phyloP scores from a whole-genome alignment of 2,113 vertebrate genomes.

The Myanophis thanlyinensis region DNA sequence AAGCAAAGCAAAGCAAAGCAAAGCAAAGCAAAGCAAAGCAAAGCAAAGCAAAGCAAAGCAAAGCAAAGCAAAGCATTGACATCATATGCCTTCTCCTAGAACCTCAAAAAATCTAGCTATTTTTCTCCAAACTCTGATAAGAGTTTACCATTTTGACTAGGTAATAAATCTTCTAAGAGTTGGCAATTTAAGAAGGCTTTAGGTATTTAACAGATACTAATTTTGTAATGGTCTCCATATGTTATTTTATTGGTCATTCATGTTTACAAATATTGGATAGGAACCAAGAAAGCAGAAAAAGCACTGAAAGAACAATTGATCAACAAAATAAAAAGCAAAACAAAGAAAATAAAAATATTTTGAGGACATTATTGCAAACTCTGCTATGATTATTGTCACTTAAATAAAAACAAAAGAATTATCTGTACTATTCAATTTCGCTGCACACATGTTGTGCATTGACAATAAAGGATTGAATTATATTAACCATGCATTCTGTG shows the following conservation, averaged over 20 bases:
- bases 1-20: no score
- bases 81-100: neutral
- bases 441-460: no score
- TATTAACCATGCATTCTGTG: neutral
- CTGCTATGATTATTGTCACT: neutral
- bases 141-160: neutral
- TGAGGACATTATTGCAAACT: neutral
- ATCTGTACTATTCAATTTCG: no score
- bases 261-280: neutral
- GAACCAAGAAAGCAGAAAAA: neutral
- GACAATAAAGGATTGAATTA: no score
- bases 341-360: neutral
- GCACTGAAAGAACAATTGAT: neutral
- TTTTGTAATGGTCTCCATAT: neutral
- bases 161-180: neutral
- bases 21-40: no score
- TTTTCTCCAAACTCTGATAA: neutral
- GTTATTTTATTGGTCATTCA: neutral
- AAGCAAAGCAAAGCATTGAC: neutral
- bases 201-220: neutral
- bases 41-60: no score
- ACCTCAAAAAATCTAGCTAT: neutral
- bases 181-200: neutral
- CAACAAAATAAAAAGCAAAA: neutral
- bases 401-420: neutral